Percentiles rank a stretch among this genome's conserved stretches.
These are phyloP conservation scores for Acrossocheilus wenchowensis DNA, from an alignment of 2,797 vertebrate genomes.

Conservation along the genomic window DNA sequence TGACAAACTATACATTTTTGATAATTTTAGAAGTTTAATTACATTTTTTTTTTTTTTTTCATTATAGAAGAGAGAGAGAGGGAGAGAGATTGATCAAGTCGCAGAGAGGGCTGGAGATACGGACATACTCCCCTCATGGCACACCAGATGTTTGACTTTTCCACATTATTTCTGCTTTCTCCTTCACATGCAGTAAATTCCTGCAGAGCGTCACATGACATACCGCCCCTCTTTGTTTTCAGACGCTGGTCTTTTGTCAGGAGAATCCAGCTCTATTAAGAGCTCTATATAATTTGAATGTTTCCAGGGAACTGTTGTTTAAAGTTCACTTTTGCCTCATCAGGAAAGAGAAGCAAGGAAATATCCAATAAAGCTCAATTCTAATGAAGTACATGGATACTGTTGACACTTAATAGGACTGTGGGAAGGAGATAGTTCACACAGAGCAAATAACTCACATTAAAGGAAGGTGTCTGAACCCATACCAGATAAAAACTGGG, in stretches of 20 bases:
- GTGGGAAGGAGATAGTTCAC: background rate
- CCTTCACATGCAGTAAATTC: slow-evolving; percentile 68
- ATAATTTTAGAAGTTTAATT: background rate
- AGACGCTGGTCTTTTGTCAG: slow-evolving; percentile 59
- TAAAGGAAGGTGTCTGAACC: slow-evolving; percentile 23
- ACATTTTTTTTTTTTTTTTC: background rate
- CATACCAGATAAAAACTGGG: slow-evolving; percentile 19
- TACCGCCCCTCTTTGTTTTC: slow-evolving; percentile 57
- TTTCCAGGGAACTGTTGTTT: slow-evolving; percentile 67
- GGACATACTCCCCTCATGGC: slow-evolving; percentile 18
- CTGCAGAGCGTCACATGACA: slow-evolving; percentile 64
- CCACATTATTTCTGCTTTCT: slow-evolving; percentile 68
- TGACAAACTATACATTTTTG: background rate
- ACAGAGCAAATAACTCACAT: slow-evolving; percentile 11
- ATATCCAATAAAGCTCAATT: slow-evolving; percentile 67
- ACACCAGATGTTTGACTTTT: slow-evolving; percentile 77
- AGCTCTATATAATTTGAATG: slow-evolving; percentile 51
- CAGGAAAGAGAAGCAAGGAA: slow-evolving; percentile 58
- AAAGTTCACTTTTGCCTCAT: slow-evolving; percentile 62
- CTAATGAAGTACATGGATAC: background rate
- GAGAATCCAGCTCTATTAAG: slow-evolving; percentile 1
- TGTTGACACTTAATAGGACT: background rate
- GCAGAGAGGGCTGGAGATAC: background rate
- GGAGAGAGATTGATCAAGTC: background rate
- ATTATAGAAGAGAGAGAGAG: background rate